phyloP scores from a whole-genome alignment of 2,888 invertebrate genomes.

The Amblyjoppa proteus region DNA sequence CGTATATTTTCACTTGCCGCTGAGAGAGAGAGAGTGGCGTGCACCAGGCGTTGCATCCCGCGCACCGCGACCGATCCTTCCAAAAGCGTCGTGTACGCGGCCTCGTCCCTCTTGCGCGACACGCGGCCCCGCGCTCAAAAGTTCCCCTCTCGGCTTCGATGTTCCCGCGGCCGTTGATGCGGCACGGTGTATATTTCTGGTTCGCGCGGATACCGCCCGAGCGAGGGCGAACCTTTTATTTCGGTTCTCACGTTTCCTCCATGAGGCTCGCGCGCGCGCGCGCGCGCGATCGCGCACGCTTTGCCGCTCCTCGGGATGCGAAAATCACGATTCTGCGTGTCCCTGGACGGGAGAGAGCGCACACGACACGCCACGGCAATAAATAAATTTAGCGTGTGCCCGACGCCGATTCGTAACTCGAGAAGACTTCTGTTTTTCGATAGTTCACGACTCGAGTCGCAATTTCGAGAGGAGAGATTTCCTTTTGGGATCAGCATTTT shows the following conservation, averaged over 20 bases:
- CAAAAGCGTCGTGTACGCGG: conserved; percentile 52
- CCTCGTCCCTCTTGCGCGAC: conserved; percentile 36
- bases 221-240: conserved; percentile 77
- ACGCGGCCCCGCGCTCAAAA: conserved; percentile 10
- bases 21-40: neutral
- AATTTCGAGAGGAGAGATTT: neutral
- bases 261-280: neutral
- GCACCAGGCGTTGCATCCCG: conserved; percentile 35
- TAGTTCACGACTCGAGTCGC: neutral
- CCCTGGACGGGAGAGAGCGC: conserved; percentile 60
- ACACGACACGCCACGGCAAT: conserved; percentile 52
- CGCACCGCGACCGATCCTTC: conserved; percentile 37
- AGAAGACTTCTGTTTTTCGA: neutral
- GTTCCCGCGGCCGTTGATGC: conserved; percentile 59
- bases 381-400: conserved; percentile 74
- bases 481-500: neutral
- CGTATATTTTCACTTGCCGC: neutral
- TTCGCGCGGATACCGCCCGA: conserved; percentile 68
- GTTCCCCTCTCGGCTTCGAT: conserved; percentile 62
- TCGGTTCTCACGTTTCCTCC: conserved; percentile 76
- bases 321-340: conserved; percentile 47
- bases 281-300: neutral
- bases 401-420: conserved; percentile 48
- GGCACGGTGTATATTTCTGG: conserved; percentile 73
- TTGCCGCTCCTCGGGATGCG: conserved; percentile 14